Percentiles rank a stretch among this genome's conserved stretches.
Evolutionary conservation across 2,888 invertebrate species (phyloP).

Genomic region (Laspeyria flexula): DNA sequence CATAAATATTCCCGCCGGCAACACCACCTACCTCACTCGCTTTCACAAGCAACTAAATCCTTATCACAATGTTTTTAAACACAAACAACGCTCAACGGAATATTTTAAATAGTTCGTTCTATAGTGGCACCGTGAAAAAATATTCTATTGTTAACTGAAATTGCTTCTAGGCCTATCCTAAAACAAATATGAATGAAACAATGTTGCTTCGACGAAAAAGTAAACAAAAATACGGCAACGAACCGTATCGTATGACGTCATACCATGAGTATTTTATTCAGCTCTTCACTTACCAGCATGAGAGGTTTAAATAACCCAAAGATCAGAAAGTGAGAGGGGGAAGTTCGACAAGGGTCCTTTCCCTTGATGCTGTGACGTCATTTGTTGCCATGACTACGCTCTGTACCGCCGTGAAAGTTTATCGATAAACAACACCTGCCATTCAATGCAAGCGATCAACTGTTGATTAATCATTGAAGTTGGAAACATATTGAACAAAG

Average conservation of each 20-base stretch:
- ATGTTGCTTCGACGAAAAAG: neutral
- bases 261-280: too few relatives aligned
- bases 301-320: neutral
- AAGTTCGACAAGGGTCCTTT: neutral
- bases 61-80: too few relatives aligned
- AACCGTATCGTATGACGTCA: neutral
- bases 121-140: too few relatives aligned
- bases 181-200: neutral
- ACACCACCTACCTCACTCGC: too few relatives aligned
- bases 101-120: too few relatives aligned
- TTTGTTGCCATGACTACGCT: constrained; percentile 20
- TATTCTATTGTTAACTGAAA: neutral
- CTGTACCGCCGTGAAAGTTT: constrained; percentile 28
- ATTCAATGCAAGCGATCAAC: constrained; percentile 34
- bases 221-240: neutral
- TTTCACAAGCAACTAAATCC: too few relatives aligned
- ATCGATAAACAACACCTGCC: constrained; percentile 43
- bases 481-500: constrained; percentile 30
- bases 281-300: neutral
- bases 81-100: too few relatives aligned
- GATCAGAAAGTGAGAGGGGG: neutral
- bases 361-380: neutral
- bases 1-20: too few relatives aligned
- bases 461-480: constrained; percentile 43
- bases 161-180: neutral